Base-by-base conservation (phyloP, 1,140 invertebrate genomes). In the Rhyacophila brunnea region DNA sequence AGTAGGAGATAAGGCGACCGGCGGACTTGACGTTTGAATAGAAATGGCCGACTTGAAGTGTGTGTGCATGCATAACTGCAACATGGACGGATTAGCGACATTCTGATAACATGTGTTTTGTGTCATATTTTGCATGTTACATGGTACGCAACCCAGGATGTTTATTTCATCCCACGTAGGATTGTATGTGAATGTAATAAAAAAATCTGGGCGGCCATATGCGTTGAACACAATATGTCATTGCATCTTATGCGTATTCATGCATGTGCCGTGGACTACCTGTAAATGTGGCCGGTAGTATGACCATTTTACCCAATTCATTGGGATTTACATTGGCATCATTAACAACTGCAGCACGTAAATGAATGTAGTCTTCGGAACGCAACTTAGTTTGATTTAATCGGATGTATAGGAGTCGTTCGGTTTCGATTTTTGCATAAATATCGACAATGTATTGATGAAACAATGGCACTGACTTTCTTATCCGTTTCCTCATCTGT, bases 401-500 rank as follows among this genome's bases (percentile, higher is more conserved):
- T 32, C 68, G 38, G 23, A 78, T 72, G 54, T 66, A 80, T 60
- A 68, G 52, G n/a, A 80, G 64, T 43, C 72, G 57, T 62, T 78
- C 71, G 2, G 64, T 73, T 71, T 81, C 79, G 23, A 81, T 69
- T 71, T 79, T 80, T 1, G 70, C 69, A 67, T 74, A 80, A 69
- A 79, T 75, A 66, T 82, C 74, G 1, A 79, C 75, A 23, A 77
- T 50, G 68, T 68, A 80, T 63, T 78, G 62, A 71, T 73, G 54
- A 44, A 65, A 64, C 20, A 74, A 55, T 50, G 32, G 47, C 23
- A 50, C 19, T 32, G 19, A 48, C 17, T 48, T 58, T 44, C 51
- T 52, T 52, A 42, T 60, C 60, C 56, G 52, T 67, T 47, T 43
- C 35, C 44, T 61, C 60, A n/a, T 54, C 47, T 61, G 60, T 66